Percentiles rank a stretch among this genome's conserved stretches.
Evolutionary conservation across 2,113 vertebrate genomes (phyloP).

Genomic region (Phrynocephalus versicolor): DNA sequence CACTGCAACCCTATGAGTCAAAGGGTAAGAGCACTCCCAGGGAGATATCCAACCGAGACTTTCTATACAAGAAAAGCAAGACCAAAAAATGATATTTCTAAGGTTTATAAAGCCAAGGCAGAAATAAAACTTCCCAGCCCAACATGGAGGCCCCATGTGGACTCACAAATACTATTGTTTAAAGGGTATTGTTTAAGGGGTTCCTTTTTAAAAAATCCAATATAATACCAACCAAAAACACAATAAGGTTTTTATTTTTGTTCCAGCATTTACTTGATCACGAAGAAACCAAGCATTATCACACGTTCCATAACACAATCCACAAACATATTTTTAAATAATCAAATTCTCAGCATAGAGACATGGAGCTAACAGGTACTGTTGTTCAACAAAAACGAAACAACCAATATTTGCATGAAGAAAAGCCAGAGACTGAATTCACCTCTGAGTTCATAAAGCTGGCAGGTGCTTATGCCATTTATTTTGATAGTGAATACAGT

Average conservation of each 20-base stretch:
- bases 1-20: not conserved
- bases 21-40: not conserved
- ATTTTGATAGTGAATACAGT: not conserved
- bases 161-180: not conserved
- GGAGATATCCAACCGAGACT: not conserved
- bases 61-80: not conserved
- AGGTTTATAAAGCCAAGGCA: not conserved
- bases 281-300: not conserved
- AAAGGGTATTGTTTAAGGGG: too few species aligned
- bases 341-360: not conserved
- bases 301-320: not conserved
- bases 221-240: not conserved
- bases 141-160: not conserved
- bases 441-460: not conserved
- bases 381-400: not conserved
- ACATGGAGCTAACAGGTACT: not conserved
- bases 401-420: not conserved
- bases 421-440: not conserved
- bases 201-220: not conserved
- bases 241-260: not conserved
- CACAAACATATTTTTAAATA: not conserved
- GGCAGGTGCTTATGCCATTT: not conserved
- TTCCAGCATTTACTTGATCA: not conserved
- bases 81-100: constrained; percentile 3
- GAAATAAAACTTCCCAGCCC: not conserved